Evolutionary conservation across 2,888 invertebrate species (phyloP).

Genomic region (Cerceris ruficornis): DNA sequence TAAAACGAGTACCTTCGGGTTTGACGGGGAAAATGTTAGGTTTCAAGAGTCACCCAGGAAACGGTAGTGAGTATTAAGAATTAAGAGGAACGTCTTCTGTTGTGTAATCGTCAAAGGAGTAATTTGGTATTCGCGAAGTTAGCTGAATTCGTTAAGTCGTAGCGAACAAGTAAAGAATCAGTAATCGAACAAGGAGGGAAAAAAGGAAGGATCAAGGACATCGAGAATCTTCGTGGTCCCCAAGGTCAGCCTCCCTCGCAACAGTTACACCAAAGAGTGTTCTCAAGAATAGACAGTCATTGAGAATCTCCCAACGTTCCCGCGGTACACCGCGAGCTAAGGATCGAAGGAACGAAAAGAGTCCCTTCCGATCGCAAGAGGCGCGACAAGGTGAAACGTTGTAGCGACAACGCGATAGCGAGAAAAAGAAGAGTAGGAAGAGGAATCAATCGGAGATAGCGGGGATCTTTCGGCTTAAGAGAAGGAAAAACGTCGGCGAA

Average conservation of each 20-base stretch:
- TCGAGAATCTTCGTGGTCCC: conserved; percentile 25
- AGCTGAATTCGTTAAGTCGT: not conserved
- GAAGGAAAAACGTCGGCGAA: conserved; percentile 29
- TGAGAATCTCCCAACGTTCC: conserved; percentile 43
- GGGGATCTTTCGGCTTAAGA: conserved; percentile 16
- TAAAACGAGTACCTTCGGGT: not conserved
- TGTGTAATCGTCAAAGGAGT: too few relatives aligned
- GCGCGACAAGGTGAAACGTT: conserved; percentile 60
- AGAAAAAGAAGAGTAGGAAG: conserved; percentile 56
- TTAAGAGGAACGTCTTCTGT: too few relatives aligned
- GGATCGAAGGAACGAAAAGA: conserved; percentile 15
- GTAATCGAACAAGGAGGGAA: conserved; percentile 11
- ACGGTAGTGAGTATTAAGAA: too few relatives aligned
- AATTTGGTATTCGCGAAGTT: too few relatives aligned
- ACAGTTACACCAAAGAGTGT: conserved; percentile 9
- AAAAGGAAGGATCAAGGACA: conserved; percentile 14
- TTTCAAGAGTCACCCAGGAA: too few relatives aligned
- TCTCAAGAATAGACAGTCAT: conserved; percentile 53
- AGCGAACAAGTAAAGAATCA: conserved; percentile 14
- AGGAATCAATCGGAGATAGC: conserved; percentile 39
- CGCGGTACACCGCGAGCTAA: conserved; percentile 23
- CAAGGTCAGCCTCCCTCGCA: conserved; percentile 49
- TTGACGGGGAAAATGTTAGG: too few relatives aligned
- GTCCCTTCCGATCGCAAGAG: conserved; percentile 25
- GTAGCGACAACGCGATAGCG: conserved; percentile 54